phyloP scores from a whole-genome alignment of 2,113 vertebrate genomes.

The Lepus americanus region DNA sequence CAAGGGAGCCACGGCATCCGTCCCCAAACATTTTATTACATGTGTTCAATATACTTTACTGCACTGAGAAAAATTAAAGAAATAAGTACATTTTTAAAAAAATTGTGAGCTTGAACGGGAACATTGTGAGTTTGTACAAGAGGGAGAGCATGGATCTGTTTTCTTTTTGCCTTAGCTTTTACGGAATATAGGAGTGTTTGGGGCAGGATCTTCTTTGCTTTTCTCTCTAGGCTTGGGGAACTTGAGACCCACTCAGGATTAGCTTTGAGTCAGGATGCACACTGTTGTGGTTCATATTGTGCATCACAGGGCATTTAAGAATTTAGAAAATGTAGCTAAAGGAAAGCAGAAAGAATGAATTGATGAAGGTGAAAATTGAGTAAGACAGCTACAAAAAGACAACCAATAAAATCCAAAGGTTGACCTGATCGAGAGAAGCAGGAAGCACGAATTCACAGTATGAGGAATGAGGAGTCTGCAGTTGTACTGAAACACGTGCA shows the following conservation, averaged over 20 bases:
- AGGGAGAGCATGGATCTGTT: neutral
- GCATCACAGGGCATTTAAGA: neutral
- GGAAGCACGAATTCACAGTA: neutral
- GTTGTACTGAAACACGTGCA: neutral
- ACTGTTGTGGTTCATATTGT: neutral
- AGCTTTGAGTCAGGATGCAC: neutral
- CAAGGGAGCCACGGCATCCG: too few species aligned
- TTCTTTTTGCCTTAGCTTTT: neutral
- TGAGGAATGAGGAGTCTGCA: neutral
- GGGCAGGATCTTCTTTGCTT: neutral
- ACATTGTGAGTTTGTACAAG: neutral
- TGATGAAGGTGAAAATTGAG: neutral
- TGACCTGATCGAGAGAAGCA: neutral
- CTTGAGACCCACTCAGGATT: neutral
- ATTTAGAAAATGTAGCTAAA: neutral
- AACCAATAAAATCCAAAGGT: neutral
- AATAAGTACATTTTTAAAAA: neutral
- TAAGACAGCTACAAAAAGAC: neutral
- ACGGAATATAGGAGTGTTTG: neutral
- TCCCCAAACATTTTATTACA: neutral
- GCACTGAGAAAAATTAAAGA: neutral
- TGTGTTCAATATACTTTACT: neutral
- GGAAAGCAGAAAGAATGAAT: too few species aligned
- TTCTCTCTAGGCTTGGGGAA: accelerated
- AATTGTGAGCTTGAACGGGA: neutral